Conservation (phyloP, 1,140 invertebrate genomes). For the Anagrus nilaparvatae region DNA sequence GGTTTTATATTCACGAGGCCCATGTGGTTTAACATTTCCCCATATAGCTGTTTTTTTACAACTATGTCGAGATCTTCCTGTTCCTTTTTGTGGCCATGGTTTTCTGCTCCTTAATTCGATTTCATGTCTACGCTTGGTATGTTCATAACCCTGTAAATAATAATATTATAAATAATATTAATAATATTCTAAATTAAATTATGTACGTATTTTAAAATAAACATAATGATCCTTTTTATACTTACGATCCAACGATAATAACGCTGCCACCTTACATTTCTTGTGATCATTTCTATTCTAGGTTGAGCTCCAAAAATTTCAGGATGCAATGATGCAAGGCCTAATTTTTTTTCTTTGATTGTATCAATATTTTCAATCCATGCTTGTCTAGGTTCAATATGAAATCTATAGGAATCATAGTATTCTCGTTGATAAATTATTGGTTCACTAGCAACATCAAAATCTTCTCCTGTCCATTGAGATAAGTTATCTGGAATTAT, state of each 20-base stretch:
- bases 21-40: conserved; percentile 61
- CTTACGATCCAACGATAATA: conserved; percentile 72
- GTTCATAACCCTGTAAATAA: conserved; percentile 49
- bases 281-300: conserved; percentile 77
- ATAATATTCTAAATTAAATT: conserved; percentile 6
- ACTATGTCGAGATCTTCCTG: conserved; percentile 80
- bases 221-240: conserved; percentile 11
- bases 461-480: no score
- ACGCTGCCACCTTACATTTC: conserved; percentile 83
- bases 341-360: conserved; percentile 67
- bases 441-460: no score
- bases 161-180: conserved; percentile 5
- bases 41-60: conserved; percentile 83
- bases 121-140: conserved; percentile 69
- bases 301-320: conserved; percentile 73
- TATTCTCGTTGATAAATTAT: no score
- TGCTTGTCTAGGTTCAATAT: conserved; percentile 60
- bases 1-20: conserved; percentile 77
- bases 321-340: conserved; percentile 81
- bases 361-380: conserved; percentile 89
- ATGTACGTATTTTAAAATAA: not conserved
- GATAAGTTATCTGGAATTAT: no score
- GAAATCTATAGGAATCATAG: conserved; percentile 25
- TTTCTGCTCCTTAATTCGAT: conserved; percentile 78
- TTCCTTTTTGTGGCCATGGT: conserved; percentile 93